A percentile compares a stretch with the other conserved stretches of the same genome.
These are phyloP conservation scores for Agapostemon virescens DNA, from an alignment of 2,888 invertebrate genomes.

Conservation along the genomic window DNA sequence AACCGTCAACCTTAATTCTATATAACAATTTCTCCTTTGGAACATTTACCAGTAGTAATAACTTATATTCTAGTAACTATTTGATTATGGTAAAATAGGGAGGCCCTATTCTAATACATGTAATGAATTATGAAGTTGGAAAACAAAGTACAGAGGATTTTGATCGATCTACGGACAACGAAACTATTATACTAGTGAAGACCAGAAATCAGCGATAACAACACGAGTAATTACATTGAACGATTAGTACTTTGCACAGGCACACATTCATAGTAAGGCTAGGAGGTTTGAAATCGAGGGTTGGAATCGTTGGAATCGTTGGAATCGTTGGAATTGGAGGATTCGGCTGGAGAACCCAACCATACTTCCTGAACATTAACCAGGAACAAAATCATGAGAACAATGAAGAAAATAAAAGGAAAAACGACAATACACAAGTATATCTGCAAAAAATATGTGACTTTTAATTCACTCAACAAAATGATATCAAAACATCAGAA, in stretches of 20 bases:
- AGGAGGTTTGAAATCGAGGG: conserved; percentile 28
- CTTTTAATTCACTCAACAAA: conserved; percentile 78
- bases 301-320: too few relatives aligned
- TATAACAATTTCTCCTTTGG: conserved; percentile 25
- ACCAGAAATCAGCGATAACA: neutral
- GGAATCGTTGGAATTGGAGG: too few relatives aligned
- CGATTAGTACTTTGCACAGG: conserved; percentile 25
- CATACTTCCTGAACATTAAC: conserved; percentile 10
- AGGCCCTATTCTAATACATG: conserved; percentile 25
- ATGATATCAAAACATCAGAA: conserved; percentile 77
- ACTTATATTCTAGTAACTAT: conserved; percentile 32
- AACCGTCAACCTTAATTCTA: conserved; percentile 45
- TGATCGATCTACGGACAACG: neutral
- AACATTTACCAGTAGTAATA: conserved; percentile 47
- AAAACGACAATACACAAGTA: conserved; percentile 44
- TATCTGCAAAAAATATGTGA: conserved; percentile 75
- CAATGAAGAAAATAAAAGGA: conserved; percentile 31
- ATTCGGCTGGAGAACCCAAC: conserved; percentile 16
- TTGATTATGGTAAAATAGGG: conserved; percentile 30
- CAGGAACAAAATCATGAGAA: conserved; percentile 33
- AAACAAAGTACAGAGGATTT: neutral
- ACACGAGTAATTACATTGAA: conserved; percentile 29
- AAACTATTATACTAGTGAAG: neutral
- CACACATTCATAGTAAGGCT: conserved; percentile 32
- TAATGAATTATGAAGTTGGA: conserved; percentile 15